Percentiles rank a stretch among this genome's conserved stretches.
These are phyloP conservation scores for Diglossa brunneiventris DNA, from an alignment of 2,113 vertebrate species.

Conservation along the genomic window DNA sequence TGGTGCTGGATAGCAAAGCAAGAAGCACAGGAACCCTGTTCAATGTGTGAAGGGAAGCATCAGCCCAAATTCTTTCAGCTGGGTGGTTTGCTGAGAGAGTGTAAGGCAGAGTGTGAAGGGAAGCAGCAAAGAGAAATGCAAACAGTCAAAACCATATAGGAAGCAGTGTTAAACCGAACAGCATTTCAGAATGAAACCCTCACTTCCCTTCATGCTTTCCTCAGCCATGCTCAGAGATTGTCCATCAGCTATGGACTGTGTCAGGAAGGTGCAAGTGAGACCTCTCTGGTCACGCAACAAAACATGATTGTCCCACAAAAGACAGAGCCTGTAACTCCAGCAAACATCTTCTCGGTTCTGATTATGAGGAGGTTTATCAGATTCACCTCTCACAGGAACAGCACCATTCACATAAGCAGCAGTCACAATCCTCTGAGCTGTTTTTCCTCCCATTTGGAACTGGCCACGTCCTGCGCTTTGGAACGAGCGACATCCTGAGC, in stretches of 20 bases:
- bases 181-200: neutral
- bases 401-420: neutral
- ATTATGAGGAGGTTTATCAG: neutral
- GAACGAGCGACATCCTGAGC: fast-evolving
- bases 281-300: neutral
- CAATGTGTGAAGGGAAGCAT: neutral
- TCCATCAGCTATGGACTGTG: neutral
- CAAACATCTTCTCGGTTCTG: fast-evolving
- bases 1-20: neutral
- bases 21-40: neutral
- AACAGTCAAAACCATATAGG: neutral
- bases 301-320: neutral
- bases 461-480: fast-evolving
- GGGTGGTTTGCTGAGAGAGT: neutral
- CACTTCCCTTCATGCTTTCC: neutral
- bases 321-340: neutral
- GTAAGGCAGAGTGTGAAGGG: neutral
- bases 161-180: neutral
- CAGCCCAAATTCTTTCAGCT: neutral
- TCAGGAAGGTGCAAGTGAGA: neutral
- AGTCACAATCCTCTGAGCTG: neutral
- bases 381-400: neutral
- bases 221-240: neutral
- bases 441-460: neutral
- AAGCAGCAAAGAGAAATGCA: neutral